These are phyloP conservation scores for Astreopora myriophthalma DNA, from an alignment of 64 coral and sea anemone species.

Conservation along the genomic window DNA sequence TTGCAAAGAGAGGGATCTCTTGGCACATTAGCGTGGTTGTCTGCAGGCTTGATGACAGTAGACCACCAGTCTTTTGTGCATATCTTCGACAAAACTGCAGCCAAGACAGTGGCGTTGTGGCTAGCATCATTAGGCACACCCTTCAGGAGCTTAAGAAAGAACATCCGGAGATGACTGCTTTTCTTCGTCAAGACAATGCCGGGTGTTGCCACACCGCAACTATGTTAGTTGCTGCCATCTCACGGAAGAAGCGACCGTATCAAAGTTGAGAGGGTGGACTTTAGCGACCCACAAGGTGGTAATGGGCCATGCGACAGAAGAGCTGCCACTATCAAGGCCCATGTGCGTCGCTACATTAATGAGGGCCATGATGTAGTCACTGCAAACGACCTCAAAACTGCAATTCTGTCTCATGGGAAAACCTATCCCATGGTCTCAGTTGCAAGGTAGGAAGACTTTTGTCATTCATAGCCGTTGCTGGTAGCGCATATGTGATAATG, in stretches of 20 bases:
- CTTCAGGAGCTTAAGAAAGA: neutral
- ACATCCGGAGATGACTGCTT: neutral
- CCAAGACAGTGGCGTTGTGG: neutral
- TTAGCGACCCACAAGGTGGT: slow-evolving; percentile 25
- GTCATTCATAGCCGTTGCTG: no score
- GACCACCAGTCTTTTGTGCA: no score
- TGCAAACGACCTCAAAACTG: no score
- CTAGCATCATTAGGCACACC: neutral
- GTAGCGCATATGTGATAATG: no score
- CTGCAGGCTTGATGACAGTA: neutral
- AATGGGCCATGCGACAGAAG: no score
- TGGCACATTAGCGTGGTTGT: neutral
- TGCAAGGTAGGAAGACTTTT: no score
- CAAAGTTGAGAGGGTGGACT: neutral
- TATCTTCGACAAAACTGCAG: neutral
- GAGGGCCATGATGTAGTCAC: no score
- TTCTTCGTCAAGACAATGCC: neutral
- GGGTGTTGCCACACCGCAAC: neutral
- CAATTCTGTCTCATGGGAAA: no score
- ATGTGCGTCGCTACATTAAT: slow-evolving; percentile 2
- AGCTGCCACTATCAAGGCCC: slow-evolving; percentile 35
- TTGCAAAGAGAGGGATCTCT: slow-evolving; percentile 8
- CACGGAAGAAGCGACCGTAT: neutral
- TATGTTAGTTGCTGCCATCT: neutral
- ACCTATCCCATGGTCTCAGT: no score